phyloP scores from a whole-genome alignment of 2,797 vertebrate species.

The Scolopax bukidnonensis region DNA sequence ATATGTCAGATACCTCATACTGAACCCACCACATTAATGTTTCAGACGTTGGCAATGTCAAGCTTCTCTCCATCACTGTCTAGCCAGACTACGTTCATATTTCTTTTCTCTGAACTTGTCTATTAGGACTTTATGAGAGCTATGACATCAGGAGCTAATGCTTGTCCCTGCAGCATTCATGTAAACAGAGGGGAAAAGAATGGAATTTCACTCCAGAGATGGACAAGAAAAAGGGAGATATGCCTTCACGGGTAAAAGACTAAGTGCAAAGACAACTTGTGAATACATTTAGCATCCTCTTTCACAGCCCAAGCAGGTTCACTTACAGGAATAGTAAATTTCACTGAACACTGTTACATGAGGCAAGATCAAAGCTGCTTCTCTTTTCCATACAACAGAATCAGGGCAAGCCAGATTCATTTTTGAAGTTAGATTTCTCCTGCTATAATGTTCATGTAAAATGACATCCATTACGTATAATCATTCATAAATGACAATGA shows the following conservation, averaged over 20 bases:
- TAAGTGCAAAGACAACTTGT: not conserved
- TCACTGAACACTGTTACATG: not conserved
- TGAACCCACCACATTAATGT: not conserved
- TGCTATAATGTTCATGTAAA: not conserved
- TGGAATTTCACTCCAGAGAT: not conserved
- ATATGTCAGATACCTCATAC: not conserved
- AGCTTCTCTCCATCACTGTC: not conserved
- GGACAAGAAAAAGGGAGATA: not conserved
- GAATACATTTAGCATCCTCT: not conserved
- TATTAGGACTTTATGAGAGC: not conserved
- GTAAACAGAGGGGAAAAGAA: not conserved
- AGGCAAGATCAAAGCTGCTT: slow-evolving; percentile 7
- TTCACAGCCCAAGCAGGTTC: not conserved
- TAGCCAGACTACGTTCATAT: not conserved
- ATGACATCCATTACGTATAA: not conserved
- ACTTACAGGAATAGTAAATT: not conserved
- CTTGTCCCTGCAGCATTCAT: not conserved
- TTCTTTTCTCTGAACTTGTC: not conserved
- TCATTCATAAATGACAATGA: not conserved
- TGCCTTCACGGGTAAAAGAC: not conserved
- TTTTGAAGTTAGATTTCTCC: not conserved
- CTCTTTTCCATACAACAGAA: not conserved
- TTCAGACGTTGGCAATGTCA: not conserved
- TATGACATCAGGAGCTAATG: not conserved
- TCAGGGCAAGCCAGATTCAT: not conserved